Evolutionary conservation across 2,888 invertebrate species (phyloP).

Genomic region (Pollenia amentaria): DNA sequence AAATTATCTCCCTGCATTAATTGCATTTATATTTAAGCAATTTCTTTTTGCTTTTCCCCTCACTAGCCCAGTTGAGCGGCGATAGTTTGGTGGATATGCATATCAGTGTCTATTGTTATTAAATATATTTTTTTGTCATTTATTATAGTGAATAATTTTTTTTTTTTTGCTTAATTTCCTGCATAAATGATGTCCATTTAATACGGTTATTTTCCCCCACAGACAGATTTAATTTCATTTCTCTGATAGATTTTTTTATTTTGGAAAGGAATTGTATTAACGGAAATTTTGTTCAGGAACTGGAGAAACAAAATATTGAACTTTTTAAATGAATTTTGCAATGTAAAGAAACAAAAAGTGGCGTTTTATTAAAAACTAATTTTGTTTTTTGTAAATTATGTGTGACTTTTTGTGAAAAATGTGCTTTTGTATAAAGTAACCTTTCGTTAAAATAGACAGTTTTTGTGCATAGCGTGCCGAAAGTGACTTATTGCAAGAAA

Average conservation of each 20-base stretch:
- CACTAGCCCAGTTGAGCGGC: background rate
- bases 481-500: no score
- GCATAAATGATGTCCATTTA: slow-evolving; percentile 40
- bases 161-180: slow-evolving; percentile 13
- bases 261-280: slow-evolving; percentile 7
- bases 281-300: no score
- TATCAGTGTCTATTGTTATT: slow-evolving; percentile 52
- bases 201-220: slow-evolving; percentile 50
- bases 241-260: slow-evolving; percentile 62
- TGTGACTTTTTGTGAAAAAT: no score
- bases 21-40: slow-evolving; percentile 52
- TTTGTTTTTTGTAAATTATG: no score
- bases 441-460: no score
- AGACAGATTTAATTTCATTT: slow-evolving; percentile 65
- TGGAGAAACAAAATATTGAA: no score
- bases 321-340: no score
- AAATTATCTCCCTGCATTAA: slow-evolving; percentile 65
- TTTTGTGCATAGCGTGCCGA: no score
- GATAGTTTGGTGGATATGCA: slow-evolving; percentile 32
- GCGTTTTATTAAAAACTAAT: no score
- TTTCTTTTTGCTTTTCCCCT: slow-evolving; percentile 16
- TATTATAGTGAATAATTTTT: background rate
- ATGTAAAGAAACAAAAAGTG: no score
- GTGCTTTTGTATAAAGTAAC: no score
- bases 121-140: slow-evolving; percentile 9